Evolutionary conservation across 2,797 vertebrate genomes (phyloP).

Genomic region (Vultur gryphus): DNA sequence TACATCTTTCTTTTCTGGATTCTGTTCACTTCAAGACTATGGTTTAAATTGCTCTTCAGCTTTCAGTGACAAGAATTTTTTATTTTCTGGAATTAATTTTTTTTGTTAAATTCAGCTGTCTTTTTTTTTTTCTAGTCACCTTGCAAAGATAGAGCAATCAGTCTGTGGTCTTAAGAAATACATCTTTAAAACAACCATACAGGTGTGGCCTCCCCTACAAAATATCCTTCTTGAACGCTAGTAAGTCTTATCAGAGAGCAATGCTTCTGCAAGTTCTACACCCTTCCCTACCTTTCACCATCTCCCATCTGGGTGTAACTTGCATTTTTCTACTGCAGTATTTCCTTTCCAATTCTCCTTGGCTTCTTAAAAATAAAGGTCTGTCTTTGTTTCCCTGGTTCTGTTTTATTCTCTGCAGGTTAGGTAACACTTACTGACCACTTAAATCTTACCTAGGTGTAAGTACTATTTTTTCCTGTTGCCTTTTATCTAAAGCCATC

Average conservation of each 20-base stretch:
- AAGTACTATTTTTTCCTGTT: background rate
- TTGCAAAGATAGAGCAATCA: background rate
- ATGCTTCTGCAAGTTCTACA: background rate
- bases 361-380: background rate
- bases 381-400: background rate
- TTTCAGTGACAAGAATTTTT: background rate
- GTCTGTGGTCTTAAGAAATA: background rate
- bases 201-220: background rate
- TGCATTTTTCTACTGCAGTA: background rate
- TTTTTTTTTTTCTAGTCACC: background rate
- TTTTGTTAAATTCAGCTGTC: background rate
- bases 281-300: background rate
- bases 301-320: background rate
- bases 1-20: background rate
- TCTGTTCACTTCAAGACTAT: background rate
- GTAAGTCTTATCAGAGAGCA: background rate
- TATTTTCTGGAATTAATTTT: background rate
- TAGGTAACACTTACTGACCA: background rate
- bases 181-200: background rate
- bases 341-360: background rate
- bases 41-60: background rate
- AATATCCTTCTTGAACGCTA: background rate
- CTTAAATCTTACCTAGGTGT: background rate
- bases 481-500: background rate
- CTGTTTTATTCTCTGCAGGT: background rate